Base-by-base conservation (phyloP, 2,113 vertebrate genomes). In the Pygoscelis antarcticus region DNA sequence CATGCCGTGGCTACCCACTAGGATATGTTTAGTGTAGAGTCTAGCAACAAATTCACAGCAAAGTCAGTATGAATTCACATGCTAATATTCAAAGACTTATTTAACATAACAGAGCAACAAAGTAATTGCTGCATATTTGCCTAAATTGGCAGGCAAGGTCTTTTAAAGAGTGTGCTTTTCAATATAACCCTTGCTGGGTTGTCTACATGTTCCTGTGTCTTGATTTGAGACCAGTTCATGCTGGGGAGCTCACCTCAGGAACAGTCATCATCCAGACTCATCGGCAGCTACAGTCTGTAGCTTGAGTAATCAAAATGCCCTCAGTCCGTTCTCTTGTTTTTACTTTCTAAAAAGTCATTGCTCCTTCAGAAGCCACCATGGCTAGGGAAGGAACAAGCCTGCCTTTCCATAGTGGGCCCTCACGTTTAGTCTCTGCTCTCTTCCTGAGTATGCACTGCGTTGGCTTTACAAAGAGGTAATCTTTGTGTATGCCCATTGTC, bases 11-110 rank as follows among this genome's bases (percentile, higher is more conserved):
- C 85, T 92, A 70, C 93, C 83, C 92, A 55, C 82, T 49, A 77
- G 89, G 94, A 68, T 77, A 83, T 86, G 84, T 94, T 95, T 94
- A 90, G 64, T 86, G 84, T 80, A 76, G 87, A 94, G 89, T 86
- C 89, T 83, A 90, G 75, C 64, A 77, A 55, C 87, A 88, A 38
- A 86, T 94, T 94, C 93, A 84, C 89, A 83, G 75, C 17, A 9
- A 97, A 91, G 60, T 77, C 89, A 62, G 66, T 47, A 62, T 78
- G 90, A 91, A 94, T 88, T 94, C 14, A 3, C 89, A 65, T 77
- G 71, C 78, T 96, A 27, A 40, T 66, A 75, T 60, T 91, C 83
- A 71, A 91, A 58, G 89, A 93, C 90, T 90, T 91, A 88, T 95
- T 96, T 91, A 94, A 80, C 87, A 22, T 94, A 96, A 64, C 79